Base-by-base conservation (phyloP, 1,140 invertebrate species). In the Alviniconcha marisindica region DNA sequence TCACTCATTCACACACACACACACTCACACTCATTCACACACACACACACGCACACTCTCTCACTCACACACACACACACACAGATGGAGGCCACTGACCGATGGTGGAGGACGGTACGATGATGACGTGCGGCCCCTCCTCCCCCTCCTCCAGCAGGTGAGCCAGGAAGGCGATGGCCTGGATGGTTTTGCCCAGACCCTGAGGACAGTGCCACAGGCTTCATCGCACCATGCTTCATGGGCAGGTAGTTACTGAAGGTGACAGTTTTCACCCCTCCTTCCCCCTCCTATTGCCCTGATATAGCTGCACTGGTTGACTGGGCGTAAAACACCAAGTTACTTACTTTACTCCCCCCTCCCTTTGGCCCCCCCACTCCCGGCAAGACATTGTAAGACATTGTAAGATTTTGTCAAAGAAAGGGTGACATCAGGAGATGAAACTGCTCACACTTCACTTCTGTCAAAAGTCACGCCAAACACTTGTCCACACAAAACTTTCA, bases 121-220 rank as follows among this genome's bases (percentile, higher is more conserved):
- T 96, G 87, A 99, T 96, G 60, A 99, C 93, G 94, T 98, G 97
- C 1, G 97, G 93, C 66, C 94, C 97, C 2, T 85, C 87, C 54
- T 96, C 95, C 33, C 92, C 91, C 40, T 95, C 93, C 91, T 98
- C 96, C 90, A 97, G 96, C 4, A 98, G 93, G 91, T 98, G 96
- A 0, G 97, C 96, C 7, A 98, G 94, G 92, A 99, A 98, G 1
- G 97, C 93, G 77, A 95, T 94, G 0, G 94, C 93, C 89, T 99
- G 97, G 80, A 98, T 95, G 0, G 97, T 98, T 94, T 98, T 98
- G 0, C 97, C 97, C 95, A 95, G 93, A 51, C 98, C 97, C 97
- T 91, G 84, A 38, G 84, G 14, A 38, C 5, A 71, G 60, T 66
- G 24, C n/a, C 33, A 60, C 31, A 78, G 5, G 44, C n/a, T 36